phyloP scores from a whole-genome alignment of 2,113 vertebrate species.

The Triplophysa rosa region DNA sequence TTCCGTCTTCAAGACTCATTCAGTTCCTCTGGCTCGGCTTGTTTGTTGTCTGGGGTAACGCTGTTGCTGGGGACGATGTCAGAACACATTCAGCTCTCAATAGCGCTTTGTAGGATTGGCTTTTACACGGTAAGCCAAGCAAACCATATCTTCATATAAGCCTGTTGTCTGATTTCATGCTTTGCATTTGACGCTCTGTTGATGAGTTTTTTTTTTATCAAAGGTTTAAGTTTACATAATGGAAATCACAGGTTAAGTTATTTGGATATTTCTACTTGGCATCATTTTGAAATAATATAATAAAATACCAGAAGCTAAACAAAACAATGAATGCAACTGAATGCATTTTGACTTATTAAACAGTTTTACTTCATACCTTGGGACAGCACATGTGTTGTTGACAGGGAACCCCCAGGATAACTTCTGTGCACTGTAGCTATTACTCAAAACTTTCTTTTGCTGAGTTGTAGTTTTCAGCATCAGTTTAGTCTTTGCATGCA shows the following conservation, averaged over 20 bases:
- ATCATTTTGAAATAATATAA: background rate
- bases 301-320: background rate
- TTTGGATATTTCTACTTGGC: background rate
- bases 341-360: no score
- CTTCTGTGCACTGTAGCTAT: background rate
- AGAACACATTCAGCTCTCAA: slow-evolving; percentile 88
- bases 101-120: slow-evolving; percentile 90
- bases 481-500: background rate
- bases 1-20: slow-evolving; percentile 58
- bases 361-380: no score
- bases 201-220: slow-evolving; percentile 16
- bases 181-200: background rate
- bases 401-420: background rate
- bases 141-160: background rate
- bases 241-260: no score
- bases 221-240: no score
- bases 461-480: background rate
- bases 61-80: slow-evolving; percentile 81
- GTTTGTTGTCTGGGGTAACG: slow-evolving; percentile 76
- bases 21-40: slow-evolving; percentile 67
- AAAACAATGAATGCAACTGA: no score
- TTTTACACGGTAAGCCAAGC: slow-evolving; percentile 84
- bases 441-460: background rate
- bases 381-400: slow-evolving; percentile 12
- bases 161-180: background rate